phyloP scores from a whole-genome alignment of 2,797 vertebrate species.

The Neosilurus mollespiculum region DNA sequence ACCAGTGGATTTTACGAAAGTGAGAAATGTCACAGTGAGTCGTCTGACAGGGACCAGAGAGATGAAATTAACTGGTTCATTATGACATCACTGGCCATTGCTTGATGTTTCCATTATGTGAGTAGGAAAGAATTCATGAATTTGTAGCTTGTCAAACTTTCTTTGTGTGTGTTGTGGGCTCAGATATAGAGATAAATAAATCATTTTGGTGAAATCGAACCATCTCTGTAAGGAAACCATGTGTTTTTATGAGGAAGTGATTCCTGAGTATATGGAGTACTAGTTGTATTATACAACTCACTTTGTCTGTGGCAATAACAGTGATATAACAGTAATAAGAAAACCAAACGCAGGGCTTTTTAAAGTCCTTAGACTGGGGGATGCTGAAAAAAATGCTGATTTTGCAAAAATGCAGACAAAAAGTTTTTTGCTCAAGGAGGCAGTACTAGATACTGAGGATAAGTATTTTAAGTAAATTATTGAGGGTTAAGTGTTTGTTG shows the following conservation, averaged over 20 bases:
- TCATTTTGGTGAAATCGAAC: background rate
- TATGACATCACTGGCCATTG: background rate
- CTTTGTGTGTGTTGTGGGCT: background rate
- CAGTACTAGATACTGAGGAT: too few relatives aligned
- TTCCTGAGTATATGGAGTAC: background rate
- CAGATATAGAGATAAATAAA: too few relatives aligned
- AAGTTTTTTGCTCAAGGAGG: background rate
- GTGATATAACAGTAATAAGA: background rate
- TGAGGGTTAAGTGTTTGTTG: too few relatives aligned
- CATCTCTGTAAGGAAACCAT: background rate
- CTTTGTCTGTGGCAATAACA: background rate
- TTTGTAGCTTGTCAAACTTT: background rate
- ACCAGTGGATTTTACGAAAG: background rate
- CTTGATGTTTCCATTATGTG: background rate
- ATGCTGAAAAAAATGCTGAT: too few relatives aligned
- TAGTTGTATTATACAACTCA: background rate
- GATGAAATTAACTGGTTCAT: background rate
- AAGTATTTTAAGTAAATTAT: too few relatives aligned
- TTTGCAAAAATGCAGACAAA: background rate
- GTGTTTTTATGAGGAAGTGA: background rate
- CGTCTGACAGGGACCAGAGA: background rate
- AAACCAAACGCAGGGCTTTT: too few relatives aligned
- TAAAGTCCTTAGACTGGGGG: too few relatives aligned
- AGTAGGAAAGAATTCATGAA: background rate
- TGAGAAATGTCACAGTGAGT: background rate